A percentile compares a stretch with the other conserved stretches of the same genome.
Conservation (phyloP, 2,888 invertebrate genomes). For the Coelopa pilipes region DNA sequence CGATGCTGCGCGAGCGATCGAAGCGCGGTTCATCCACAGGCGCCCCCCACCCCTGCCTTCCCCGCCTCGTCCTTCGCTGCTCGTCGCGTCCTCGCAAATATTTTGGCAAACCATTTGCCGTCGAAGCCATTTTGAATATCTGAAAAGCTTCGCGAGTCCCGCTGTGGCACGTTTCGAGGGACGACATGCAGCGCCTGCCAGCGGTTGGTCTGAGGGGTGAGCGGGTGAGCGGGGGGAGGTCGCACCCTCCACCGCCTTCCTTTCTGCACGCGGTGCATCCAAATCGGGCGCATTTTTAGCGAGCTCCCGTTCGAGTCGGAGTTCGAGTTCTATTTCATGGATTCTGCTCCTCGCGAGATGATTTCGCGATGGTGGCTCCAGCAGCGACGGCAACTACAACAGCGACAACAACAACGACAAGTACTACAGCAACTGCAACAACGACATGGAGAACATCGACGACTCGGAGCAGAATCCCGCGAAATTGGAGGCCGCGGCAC, state of each 20-base stretch:
- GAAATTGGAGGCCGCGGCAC: neutral
- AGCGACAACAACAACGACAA: too few relatives aligned
- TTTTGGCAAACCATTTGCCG: conserved; percentile 31
- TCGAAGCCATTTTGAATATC: conserved; percentile 26
- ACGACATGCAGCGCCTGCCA: neutral
- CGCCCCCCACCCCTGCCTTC: neutral
- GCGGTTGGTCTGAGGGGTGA: neutral
- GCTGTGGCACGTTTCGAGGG: conserved; percentile 30
- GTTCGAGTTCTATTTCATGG: neutral
- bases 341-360: conserved; percentile 2
- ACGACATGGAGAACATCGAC: too few relatives aligned
- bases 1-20: neutral
- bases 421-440: too few relatives aligned
- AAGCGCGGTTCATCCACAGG: neutral
- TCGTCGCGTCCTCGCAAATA: conserved; percentile 11
- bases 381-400: too few relatives aligned
- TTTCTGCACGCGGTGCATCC: neutral
- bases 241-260: neutral
- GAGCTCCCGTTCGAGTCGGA: neutral
- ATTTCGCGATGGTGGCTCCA: neutral
- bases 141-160: conserved; percentile 25
- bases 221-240: neutral
- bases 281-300: neutral
- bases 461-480: conserved; percentile 5
- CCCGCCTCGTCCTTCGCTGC: neutral